These are phyloP conservation scores for Cartodere bifasciata DNA, from an alignment of 2,888 invertebrate species.

Conservation along the genomic window DNA sequence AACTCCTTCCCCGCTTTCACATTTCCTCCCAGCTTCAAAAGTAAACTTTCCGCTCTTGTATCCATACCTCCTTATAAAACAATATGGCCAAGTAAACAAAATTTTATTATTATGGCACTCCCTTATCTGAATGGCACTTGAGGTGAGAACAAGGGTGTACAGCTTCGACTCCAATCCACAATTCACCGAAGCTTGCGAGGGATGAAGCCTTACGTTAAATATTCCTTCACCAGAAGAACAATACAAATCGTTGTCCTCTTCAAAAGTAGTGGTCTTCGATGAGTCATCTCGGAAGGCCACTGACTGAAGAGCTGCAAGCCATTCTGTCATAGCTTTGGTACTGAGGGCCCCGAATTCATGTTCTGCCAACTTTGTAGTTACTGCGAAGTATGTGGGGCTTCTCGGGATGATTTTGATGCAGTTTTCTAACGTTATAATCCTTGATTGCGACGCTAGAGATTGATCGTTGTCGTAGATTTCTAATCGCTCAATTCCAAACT, in stretches of 20 bases:
- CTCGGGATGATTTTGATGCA: constrained; percentile 70
- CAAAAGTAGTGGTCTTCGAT: constrained; percentile 44
- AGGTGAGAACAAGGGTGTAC: constrained; percentile 62
- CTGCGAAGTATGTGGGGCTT: constrained; percentile 45
- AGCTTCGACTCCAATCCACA: constrained; percentile 56
- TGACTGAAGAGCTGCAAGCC: constrained; percentile 67
- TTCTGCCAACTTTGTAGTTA: constrained; percentile 58
- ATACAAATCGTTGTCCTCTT: constrained; percentile 82
- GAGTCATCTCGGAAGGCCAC: constrained; percentile 66
- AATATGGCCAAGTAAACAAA: constrained; percentile 72
- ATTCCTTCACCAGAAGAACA: constrained; percentile 74
- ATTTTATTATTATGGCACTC: constrained; percentile 50
- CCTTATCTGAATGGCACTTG: constrained; percentile 62
- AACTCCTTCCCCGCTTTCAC: constrained; percentile 73
- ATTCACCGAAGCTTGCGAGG: constrained; percentile 65
- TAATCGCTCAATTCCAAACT: constrained; percentile 71
- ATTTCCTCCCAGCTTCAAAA: constrained; percentile 79
- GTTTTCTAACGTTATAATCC: constrained; percentile 74
- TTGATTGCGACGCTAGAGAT: constrained; percentile 43
- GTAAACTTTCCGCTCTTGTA: constrained; percentile 76
- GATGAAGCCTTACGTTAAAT: constrained; percentile 59
- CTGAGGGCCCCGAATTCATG: constrained; percentile 51
- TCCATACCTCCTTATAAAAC: constrained; percentile 74
- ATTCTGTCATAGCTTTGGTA: constrained; percentile 59
- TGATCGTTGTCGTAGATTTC: constrained; percentile 77